Percentiles rank a stretch among this genome's conserved stretches.
These are phyloP conservation scores for Sarcophilus harrisii DNA, from an alignment of 2,797 vertebrate species.

Conservation along the genomic window DNA sequence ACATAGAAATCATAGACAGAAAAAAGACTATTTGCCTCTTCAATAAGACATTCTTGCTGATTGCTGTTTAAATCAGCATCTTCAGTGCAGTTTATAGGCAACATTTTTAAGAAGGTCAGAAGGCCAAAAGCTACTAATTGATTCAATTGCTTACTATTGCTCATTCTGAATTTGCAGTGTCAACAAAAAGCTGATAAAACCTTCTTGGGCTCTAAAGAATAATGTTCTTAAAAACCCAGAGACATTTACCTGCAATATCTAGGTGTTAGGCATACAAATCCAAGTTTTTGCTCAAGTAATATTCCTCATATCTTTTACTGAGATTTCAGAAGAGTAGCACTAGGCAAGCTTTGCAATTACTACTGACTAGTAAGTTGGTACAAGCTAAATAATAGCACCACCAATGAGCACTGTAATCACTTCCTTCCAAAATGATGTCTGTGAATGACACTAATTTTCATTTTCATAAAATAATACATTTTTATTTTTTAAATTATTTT, in stretches of 20 bases:
- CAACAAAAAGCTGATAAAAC: constrained; percentile 52
- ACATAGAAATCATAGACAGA: not conserved
- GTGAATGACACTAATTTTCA: not conserved
- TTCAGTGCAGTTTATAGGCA: not conserved
- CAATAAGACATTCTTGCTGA: not conserved
- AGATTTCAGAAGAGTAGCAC: not conserved
- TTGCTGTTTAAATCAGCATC: not conserved
- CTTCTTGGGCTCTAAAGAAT: constrained; percentile 26
- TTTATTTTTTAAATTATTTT: not conserved
- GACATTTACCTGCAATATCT: not conserved
- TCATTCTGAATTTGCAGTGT: constrained; percentile 53
- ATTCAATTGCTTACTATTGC: constrained; percentile 42
- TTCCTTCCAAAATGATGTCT: not conserved
- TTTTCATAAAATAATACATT: not conserved
- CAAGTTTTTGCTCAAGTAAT: not conserved
- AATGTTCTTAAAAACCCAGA: not conserved
- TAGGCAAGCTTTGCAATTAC: not conserved
- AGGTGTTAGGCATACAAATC: not conserved
- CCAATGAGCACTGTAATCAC: not conserved
- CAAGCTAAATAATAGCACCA: not conserved
- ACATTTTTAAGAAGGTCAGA: constrained; percentile 41
- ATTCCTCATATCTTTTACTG: not conserved
- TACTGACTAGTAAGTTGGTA: not conserved
- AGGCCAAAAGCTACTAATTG: constrained; percentile 50
- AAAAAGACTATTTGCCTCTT: not conserved